Evolutionary conservation across 2,113 vertebrate species (phyloP), one percentile per base, ranked within the genome.

Genomic region (Phocoena phocoena): DNA sequence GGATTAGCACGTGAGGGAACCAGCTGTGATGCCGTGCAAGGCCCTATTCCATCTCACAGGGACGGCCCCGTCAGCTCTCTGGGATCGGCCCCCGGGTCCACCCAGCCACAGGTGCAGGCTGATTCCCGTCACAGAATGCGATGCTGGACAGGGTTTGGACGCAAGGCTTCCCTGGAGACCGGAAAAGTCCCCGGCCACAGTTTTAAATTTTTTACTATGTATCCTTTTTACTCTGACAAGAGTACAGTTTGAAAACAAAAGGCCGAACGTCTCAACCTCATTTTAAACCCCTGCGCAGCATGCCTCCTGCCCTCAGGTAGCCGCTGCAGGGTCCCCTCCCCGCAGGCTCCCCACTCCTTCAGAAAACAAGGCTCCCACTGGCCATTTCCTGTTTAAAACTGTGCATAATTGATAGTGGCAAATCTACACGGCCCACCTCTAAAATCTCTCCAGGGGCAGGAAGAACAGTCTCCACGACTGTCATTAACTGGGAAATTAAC

Each of bases 351-450:
- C 80, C 63, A 70, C 63, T 97, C 97, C 23, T 77, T 92, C 53
- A 67, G 53, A 96, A n/a, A 95, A 38, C 65, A 68, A 97, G 97
- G 96, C 95, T 97, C 98, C 98, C 90, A 82, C 97, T 93, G 98
- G 97, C 98, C 97, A 97, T 93, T 98, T 98, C 98, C 97, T 97
- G 97, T 98, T 97, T 97, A 98, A 98, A 98, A 98, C 93, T 92
- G 96, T 96, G 93, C 97, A 86, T 98, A 98, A 98, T 94, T 98
- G 98, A 98, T 96, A 94, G 97, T 93, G 92, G 98, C 98, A 98
- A 98, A 97, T 97, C 97, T 96, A 95, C 95, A 96, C 97, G 85
- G 98, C 98, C 98, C 95, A 94, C 79, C 94, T 79, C 96, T 97
- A 96, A 97, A 97, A 96, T 79, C 98, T 98, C 98, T 98, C 97